A percentile compares a stretch with the other conserved stretches of the same genome.
These are phyloP conservation scores for Monopterus albus DNA, from an alignment of 2,113 vertebrate genomes.

Conservation along the genomic window DNA sequence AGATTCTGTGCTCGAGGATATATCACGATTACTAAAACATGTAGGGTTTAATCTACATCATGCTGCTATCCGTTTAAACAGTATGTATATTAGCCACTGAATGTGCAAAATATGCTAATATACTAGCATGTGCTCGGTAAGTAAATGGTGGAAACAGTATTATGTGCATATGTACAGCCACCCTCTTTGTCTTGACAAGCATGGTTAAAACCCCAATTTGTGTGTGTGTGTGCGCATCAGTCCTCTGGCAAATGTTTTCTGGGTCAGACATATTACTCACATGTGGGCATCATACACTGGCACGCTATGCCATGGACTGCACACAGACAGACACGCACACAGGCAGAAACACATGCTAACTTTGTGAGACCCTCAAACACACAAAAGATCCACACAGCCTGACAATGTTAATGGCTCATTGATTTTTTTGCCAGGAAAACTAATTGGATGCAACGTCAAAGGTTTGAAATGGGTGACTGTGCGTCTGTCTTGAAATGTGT, in stretches of 20 bases:
- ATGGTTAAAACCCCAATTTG: slow-evolving; percentile 36
- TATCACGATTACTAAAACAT: neutral
- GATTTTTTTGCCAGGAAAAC: slow-evolving; percentile 50
- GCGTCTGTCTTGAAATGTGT: slow-evolving; percentile 11
- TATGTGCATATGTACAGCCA: slow-evolving; percentile 15
- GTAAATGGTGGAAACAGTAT: slow-evolving; percentile 13
- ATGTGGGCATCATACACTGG: slow-evolving; percentile 52
- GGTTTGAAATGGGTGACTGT: slow-evolving; percentile 20
- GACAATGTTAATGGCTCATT: slow-evolving; percentile 49
- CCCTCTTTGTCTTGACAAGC: slow-evolving; percentile 41
- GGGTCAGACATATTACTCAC: slow-evolving; percentile 70
- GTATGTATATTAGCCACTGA: neutral
- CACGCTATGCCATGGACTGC: slow-evolving; percentile 41
- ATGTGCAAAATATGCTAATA: neutral
- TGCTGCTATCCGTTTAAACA: too few relatives aligned
- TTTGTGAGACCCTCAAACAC: neutral
- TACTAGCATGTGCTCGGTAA: neutral
- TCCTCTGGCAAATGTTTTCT: slow-evolving; percentile 71
- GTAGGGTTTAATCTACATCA: too few relatives aligned
- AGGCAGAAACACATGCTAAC: neutral
- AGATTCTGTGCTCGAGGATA: too few relatives aligned
- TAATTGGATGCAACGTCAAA: slow-evolving; percentile 50
- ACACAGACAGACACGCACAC: slow-evolving; percentile 32
- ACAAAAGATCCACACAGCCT: neutral
- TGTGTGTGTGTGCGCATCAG: slow-evolving; percentile 30